Evolutionary conservation across 1,140 invertebrate species (phyloP).

Genomic region (Caenorhabditis briggsae): DNA sequence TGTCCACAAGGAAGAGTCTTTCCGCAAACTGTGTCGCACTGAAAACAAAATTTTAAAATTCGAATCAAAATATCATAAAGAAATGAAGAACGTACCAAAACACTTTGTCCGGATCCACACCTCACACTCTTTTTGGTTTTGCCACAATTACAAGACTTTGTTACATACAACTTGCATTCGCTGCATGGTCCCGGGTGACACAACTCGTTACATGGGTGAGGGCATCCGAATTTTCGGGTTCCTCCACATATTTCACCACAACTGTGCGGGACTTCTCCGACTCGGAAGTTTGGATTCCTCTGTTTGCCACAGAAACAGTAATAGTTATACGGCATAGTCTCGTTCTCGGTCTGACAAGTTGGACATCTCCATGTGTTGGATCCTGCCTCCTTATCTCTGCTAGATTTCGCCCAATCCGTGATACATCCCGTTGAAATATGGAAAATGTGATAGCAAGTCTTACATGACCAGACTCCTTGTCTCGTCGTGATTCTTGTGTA

Average conservation of each 20-base stretch:
- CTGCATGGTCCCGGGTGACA: conserved; percentile 91
- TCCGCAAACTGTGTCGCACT: conserved; percentile 82
- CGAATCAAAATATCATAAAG: not conserved
- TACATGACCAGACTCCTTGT: conserved; percentile 88
- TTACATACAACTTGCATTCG: conserved; percentile 83
- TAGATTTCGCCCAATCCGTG: conserved; percentile 56
- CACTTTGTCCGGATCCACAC: conserved; percentile 60
- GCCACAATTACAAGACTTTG: conserved; percentile 80
- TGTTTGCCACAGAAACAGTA: conserved; percentile 79
- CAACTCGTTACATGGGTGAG: conserved; percentile 87
- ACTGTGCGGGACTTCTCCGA: conserved; percentile 85
- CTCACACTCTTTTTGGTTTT: conserved; percentile 73
- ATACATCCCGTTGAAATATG: conserved; percentile 82
- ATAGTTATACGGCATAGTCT: conserved; percentile 77
- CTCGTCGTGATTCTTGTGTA: conserved; percentile 86
- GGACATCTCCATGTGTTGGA: conserved; percentile 88
- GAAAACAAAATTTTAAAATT: conserved; percentile 17
- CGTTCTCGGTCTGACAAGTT: conserved; percentile 77
- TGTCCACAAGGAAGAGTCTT: conserved; percentile 79
- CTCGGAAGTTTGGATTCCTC: conserved; percentile 29
- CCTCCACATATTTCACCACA: conserved; percentile 89
- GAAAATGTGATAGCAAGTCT: conserved; percentile 88
- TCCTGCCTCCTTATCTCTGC: conserved; percentile 64
- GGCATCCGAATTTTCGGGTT: conserved; percentile 80
- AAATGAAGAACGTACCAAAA: conserved; percentile 58